Percentiles rank a stretch among this genome's conserved stretches.
Conservation (phyloP, 2,113 vertebrate genomes). For the Pituophis catenifer region DNA sequence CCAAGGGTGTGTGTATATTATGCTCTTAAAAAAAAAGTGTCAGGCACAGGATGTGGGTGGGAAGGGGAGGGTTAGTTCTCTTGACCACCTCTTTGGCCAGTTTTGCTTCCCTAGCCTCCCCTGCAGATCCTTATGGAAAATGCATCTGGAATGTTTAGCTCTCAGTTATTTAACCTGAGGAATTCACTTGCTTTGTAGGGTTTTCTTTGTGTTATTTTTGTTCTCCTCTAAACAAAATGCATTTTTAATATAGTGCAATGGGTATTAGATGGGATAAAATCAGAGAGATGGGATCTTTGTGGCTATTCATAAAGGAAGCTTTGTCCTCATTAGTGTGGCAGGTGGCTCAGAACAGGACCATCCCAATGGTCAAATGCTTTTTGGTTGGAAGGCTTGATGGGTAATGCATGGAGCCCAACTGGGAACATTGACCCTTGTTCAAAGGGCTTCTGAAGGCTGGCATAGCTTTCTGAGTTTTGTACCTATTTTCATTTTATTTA, state of each 20-base stretch:
- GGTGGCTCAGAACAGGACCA: slow-evolving; percentile 15
- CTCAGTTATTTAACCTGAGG: accelerated
- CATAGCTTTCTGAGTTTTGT: background rate
- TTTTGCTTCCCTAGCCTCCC: slow-evolving; percentile 58
- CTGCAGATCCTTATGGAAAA: slow-evolving; percentile 63
- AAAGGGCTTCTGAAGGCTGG: background rate
- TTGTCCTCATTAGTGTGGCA: slow-evolving; percentile 21
- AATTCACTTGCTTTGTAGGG: background rate
- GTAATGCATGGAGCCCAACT: background rate
- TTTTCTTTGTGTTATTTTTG: background rate
- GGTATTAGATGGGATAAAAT: no score
- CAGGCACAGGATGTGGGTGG: background rate
- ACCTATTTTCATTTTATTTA: background rate
- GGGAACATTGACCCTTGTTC: background rate
- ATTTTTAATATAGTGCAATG: background rate
- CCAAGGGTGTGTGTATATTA: accelerated
- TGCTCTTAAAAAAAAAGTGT: background rate
- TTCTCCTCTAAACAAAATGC: background rate
- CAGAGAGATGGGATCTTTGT: background rate
- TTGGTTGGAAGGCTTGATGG: background rate
- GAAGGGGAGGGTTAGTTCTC: slow-evolving; percentile 4
- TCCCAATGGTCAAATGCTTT: background rate
- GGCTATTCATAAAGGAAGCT: slow-evolving; percentile 27
- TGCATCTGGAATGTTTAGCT: background rate
- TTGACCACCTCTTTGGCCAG: slow-evolving; percentile 38